These are phyloP conservation scores for Pterocles burchelli DNA, from an alignment of 2,113 vertebrate genomes.

Conservation along the genomic window DNA sequence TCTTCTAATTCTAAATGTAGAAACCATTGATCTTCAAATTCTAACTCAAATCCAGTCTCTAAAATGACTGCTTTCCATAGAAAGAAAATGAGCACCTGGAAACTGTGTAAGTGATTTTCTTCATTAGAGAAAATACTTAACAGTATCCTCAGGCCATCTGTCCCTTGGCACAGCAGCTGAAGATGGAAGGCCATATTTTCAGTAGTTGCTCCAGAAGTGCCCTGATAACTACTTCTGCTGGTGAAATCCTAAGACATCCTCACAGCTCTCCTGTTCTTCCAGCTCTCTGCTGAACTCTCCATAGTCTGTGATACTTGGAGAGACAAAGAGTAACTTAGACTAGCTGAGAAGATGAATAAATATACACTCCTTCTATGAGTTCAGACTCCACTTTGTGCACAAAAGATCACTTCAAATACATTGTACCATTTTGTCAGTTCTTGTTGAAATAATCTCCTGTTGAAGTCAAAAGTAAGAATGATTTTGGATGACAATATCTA, in stretches of 20 bases:
- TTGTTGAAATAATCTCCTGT: neutral
- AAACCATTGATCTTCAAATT: constrained; percentile 27
- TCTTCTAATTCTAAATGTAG: constrained; percentile 41
- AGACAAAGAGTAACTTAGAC: neutral
- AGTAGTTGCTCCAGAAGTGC: neutral
- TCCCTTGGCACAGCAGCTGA: neutral
- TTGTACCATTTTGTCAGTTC: neutral
- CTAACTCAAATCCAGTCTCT: neutral
- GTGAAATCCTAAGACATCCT: neutral
- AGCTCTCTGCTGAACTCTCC: neutral
- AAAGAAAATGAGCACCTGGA: neutral
- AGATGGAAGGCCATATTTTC: neutral
- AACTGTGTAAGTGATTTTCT: neutral
- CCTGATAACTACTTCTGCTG: neutral
- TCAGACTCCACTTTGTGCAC: neutral
- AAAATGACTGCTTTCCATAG: neutral
- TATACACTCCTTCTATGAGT: neutral
- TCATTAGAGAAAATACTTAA: neutral
- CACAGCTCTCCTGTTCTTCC: neutral
- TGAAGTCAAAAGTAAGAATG: neutral
- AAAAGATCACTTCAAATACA: neutral
- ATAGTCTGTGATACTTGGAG: neutral
- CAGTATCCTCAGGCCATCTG: neutral
- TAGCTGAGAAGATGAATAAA: neutral
- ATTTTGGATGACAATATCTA: neutral